A percentile compares a stretch with the other conserved stretches of the same genome.
Conservation (phyloP, 2,797 vertebrate genomes). For the Liasis olivaceus region DNA sequence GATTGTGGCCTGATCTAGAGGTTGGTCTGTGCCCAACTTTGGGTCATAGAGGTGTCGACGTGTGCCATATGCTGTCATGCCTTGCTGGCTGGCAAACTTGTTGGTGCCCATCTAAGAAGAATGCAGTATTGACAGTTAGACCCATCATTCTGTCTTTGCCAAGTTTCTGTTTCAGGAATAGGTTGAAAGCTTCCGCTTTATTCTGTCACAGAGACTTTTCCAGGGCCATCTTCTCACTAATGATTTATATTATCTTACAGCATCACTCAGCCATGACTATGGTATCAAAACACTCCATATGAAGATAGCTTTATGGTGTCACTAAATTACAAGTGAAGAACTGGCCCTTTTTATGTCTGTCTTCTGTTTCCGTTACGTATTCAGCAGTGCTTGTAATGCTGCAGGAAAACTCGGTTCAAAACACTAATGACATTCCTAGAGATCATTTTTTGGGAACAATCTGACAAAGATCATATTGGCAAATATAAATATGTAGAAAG, state of each 20-base stretch:
- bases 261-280: neutral
- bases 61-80: conserved; percentile 95
- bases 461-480: neutral
- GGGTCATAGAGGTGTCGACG: conserved; percentile 92
- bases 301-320: neutral
- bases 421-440: neutral
- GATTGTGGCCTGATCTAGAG: conserved; percentile 91
- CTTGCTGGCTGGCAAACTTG: conserved; percentile 95
- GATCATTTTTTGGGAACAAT: neutral
- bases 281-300: neutral
- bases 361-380: neutral
- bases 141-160: neutral
- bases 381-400: neutral
- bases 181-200: neutral
- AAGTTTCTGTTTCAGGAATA: neutral
- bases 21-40: conserved; percentile 86
- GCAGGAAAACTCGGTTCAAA: neutral
- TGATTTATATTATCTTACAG: neutral
- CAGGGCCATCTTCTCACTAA: neutral
- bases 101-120: conserved; percentile 92
- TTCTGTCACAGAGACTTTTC: neutral
- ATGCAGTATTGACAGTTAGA: neutral
- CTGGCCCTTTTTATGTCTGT: neutral
- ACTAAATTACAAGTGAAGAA: neutral
- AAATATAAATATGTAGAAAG: no score